Percentiles rank a stretch among this genome's conserved stretches.
Evolutionary conservation across 2,888 invertebrate genomes (phyloP).

Genomic region (Pseudococcus viburni): DNA sequence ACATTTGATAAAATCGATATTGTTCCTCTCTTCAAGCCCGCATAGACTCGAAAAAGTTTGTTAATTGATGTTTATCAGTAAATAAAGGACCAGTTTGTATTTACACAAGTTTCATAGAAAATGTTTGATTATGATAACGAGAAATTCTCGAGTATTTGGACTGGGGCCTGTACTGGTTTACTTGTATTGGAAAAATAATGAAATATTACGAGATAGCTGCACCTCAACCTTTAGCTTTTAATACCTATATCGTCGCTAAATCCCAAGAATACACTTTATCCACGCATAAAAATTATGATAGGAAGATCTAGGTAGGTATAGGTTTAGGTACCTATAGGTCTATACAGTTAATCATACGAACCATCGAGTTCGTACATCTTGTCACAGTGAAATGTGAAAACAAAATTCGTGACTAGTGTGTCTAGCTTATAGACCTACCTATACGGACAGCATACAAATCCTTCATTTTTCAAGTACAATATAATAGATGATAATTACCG

Average conservation of each 20-base stretch:
- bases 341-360: constrained; percentile 8
- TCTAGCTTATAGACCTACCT: neutral
- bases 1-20: neutral
- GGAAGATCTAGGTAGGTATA: neutral
- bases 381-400: constrained; percentile 36
- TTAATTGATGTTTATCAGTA: constrained; percentile 17
- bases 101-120: neutral
- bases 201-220: neutral
- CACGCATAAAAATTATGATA: neutral
- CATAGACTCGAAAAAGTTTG: neutral
- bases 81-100: neutral
- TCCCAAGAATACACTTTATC: neutral
- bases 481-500: constrained; percentile 49
- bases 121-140: neutral
- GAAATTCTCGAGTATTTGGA: neutral
- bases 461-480: constrained; percentile 52
- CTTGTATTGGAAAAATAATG: neutral
- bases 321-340: neutral
- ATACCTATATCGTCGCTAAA: constrained; percentile 16
- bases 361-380: constrained; percentile 6
- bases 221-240: neutral
- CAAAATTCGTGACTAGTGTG: constrained; percentile 26
- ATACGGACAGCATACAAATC: constrained; percentile 11
- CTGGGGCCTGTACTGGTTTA: neutral
- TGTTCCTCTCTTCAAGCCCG: neutral